A percentile compares a stretch with the other conserved stretches of the same genome.
These are phyloP conservation scores for Florisuga fusca DNA, from an alignment of 2,797 vertebrate species.

Conservation along the genomic window DNA sequence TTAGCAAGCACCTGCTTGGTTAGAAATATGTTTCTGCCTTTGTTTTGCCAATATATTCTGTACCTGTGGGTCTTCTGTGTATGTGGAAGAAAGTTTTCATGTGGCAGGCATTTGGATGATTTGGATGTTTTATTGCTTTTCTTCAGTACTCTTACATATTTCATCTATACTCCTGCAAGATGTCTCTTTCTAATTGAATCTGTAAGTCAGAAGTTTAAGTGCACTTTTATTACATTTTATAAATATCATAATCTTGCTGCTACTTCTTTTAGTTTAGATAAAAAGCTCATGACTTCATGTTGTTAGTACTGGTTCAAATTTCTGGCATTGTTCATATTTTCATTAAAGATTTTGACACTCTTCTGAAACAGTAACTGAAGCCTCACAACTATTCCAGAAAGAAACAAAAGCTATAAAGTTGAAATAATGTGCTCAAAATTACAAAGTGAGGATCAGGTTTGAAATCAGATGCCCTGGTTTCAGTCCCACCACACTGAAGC, in stretches of 20 bases:
- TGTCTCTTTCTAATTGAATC: background rate
- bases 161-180: constrained; percentile 20
- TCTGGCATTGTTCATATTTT: background rate
- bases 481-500: background rate
- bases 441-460: background rate
- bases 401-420: background rate
- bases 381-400: background rate
- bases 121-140: constrained; percentile 45
- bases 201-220: background rate
- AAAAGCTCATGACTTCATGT: background rate
- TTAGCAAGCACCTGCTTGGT: constrained; percentile 4
- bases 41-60: constrained; percentile 57
- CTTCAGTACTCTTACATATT: background rate
- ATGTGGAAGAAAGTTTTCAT: background rate
- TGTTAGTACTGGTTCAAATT: background rate
- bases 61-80: constrained; percentile 21
- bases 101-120: background rate
- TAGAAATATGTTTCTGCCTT: constrained; percentile 29
- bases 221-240: background rate
- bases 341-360: background rate
- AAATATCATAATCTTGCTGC: background rate
- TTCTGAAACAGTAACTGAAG: background rate
- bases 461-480: background rate
- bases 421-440: constrained; percentile 3
- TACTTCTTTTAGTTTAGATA: constrained; percentile 20